These are phyloP conservation scores for Pseudorectes ferrugineus DNA, from an alignment of 2,113 vertebrate genomes.

Conservation along the genomic window DNA sequence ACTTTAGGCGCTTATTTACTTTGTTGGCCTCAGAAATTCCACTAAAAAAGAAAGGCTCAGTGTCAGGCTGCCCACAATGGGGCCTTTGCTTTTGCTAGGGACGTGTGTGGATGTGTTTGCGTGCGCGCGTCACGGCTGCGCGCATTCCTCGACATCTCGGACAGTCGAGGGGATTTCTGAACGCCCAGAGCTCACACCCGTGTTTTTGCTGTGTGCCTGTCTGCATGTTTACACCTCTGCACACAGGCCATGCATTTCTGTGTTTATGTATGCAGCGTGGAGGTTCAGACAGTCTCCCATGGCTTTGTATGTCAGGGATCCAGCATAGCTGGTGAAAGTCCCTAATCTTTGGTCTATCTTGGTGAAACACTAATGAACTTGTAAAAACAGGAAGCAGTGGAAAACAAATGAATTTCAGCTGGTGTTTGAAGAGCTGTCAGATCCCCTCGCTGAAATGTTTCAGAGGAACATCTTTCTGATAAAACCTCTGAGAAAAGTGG, in stretches of 20 bases:
- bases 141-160: rapidly evolving
- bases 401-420: constrained; percentile 78
- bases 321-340: constrained; percentile 3
- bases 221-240: background rate
- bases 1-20: background rate
- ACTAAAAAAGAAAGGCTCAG: background rate
- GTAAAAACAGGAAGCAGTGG: constrained; percentile 67
- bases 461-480: constrained; percentile 71
- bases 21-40: constrained; percentile 31
- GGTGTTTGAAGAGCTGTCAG: constrained; percentile 74
- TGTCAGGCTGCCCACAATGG: constrained; percentile 10
- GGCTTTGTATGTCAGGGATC: background rate
- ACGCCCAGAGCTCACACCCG: background rate
- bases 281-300: background rate
- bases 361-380: constrained; percentile 64
- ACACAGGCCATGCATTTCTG: background rate
- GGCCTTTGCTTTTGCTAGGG: background rate
- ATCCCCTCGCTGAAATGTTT: constrained; percentile 66
- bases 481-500: constrained; percentile 78
- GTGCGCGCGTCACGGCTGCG: rapidly evolving
- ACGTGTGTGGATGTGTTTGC: background rate
- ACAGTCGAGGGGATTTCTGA: background rate
- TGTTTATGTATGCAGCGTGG: background rate
- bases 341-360: constrained; percentile 56
- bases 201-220: background rate